Evolutionary conservation across 2,888 invertebrate species (phyloP), one percentile per base, ranked within the genome.

Genomic region (Diaperis boleti): DNA sequence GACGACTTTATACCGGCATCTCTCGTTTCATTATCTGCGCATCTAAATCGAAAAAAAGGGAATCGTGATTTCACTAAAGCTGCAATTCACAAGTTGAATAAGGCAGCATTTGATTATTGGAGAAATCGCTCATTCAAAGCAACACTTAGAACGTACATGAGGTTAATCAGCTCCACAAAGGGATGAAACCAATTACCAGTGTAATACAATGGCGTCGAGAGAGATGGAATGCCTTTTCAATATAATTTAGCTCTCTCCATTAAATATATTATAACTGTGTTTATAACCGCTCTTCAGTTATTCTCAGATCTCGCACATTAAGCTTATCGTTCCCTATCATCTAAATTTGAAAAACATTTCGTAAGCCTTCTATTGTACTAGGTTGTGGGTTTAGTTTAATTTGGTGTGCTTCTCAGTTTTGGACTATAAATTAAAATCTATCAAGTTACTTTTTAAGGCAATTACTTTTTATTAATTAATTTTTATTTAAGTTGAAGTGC

Each of bases 231-330:
- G n/a, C 26, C 22, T 22, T 22, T 20, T 35, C 52, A 20, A 35
- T 39, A 37, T 52, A 52, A 52, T 52, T 52, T 49, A 17, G 49
- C 35, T 35, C 33, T 47, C 49, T 52, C 52, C 52, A 39, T 52
- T 52, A 52, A 52, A 52, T 52, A 13, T 50, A 52, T 52, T 52
- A 52, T 52, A 52, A 52, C 52, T 52, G 52, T 52, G 37, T 26
- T 52, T 37, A 22, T 37, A 52, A 37, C 52, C 37, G 37, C 52
- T 52, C 52, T 22, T 52, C 37, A 50, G 20, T 50, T 37, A 37
- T 37, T 35, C 50, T 37, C 37, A 20, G 11, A 37, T 35, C 14
- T 15, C 52, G 35, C 26, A 45, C 42, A 42, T 45, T 13, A 45
- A 26, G 45, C 11, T 52, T 52, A 52, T 52, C 52, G 13, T 7